Base-by-base conservation (phyloP, 2,888 invertebrate species). In the Pammene fasciana region DNA sequence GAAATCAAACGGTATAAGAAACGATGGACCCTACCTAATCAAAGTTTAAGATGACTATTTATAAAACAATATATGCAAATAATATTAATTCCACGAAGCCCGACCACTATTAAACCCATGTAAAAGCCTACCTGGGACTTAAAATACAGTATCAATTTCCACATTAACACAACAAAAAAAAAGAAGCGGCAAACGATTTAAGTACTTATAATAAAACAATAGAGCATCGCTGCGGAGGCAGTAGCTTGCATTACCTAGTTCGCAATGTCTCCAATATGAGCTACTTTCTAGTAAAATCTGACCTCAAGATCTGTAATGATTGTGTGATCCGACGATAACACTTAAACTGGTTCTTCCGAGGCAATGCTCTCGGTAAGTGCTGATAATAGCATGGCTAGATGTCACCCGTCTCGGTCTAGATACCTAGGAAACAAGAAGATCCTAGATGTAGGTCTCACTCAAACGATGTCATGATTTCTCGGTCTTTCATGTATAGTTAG, bases 401-500 rank as follows among this genome's bases (percentile, higher is more conserved):
- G 66, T 70, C 67, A 54, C 65, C 6, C 59, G 70, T 70, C 61
- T 36, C 71, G 72, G 70, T 71, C 73, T 60, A 73, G 38, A 73
- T 65, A 61, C 11, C 48, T 41, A 54, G 52, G 57, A 72, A 73
- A 72, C 61, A 65, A 64, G 54, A 65, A 59, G 60, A 60, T 64
- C 38, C 55, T 38, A 65, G 71, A 73, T 72, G 66, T 67, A 66
- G 72, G 68, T 65, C 57, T 65, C 61, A 13, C 34, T 67, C 54
- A 45, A 68, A 64, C 68, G 43, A 68, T 64, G 62, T 64, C 68
- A 68, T 57, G 68, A 64, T 68, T 67, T 66, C 61, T 57, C 50
- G 62, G 59, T 57, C n/a, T 50, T 62, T 48, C 50, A 43, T 64
- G 16, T 50, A n/a, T 34, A 68, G n/a, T 56, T 50, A 41, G 16